Evolutionary conservation across 2,113 vertebrate species (phyloP).

Genomic region (Microcebus jonahi): DNA sequence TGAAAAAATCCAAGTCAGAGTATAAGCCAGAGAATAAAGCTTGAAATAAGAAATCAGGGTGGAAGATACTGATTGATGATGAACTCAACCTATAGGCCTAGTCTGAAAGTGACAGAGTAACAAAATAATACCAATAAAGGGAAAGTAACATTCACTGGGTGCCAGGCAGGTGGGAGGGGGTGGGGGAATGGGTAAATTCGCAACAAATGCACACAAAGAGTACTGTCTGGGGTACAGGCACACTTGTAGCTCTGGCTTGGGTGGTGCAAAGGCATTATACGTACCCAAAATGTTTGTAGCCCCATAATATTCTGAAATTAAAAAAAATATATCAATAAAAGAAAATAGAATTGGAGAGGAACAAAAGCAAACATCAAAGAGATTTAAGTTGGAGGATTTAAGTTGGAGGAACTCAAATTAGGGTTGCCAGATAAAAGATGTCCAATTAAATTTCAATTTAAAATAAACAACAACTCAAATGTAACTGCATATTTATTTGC

Average conservation of each 20-base stretch:
- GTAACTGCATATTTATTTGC: background rate
- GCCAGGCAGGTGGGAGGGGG: too few relatives aligned
- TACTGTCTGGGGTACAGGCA: too few relatives aligned
- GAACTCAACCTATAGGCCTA: background rate
- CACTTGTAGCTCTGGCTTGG: too few relatives aligned
- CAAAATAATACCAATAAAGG: background rate
- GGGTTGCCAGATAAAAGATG: background rate
- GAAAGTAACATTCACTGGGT: background rate
- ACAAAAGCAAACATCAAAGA: background rate
- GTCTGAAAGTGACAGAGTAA: too few relatives aligned
- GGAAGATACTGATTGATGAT: background rate
- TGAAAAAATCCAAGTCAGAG: background rate
- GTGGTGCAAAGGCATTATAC: too few relatives aligned
- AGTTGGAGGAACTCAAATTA: background rate
- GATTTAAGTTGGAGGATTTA: background rate
- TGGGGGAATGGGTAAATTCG: too few relatives aligned
- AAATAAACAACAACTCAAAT: background rate
- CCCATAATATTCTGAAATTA: too few relatives aligned
- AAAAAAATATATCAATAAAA: background rate
- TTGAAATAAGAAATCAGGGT: background rate
- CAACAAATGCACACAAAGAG: too few relatives aligned
- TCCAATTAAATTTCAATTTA: constrained; percentile 3
- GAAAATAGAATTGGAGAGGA: background rate
- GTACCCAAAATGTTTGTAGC: too few relatives aligned
- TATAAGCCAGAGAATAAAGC: background rate